Percentiles rank a stretch among this genome's conserved stretches.
phyloP scores from a whole-genome alignment of 2,888 invertebrate genomes.

The Carpatolechia fugitivella region DNA sequence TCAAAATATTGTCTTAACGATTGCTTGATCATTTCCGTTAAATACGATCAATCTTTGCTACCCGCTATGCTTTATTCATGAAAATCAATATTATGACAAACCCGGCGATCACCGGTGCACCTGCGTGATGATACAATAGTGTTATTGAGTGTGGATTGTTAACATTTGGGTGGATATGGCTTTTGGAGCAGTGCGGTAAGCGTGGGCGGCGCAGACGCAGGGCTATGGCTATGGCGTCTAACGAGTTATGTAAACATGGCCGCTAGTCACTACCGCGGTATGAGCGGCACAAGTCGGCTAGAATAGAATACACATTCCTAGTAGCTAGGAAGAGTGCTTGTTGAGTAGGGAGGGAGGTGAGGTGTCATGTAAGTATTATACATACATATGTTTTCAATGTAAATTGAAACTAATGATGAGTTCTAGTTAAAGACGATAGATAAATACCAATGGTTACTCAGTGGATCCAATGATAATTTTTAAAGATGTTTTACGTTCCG shows the following conservation, averaged over 20 bases:
- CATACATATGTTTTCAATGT: too few species aligned
- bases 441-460: too few species aligned
- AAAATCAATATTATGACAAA: constrained; percentile 33
- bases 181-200: constrained; percentile 36
- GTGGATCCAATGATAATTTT: too few species aligned
- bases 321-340: constrained; percentile 51
- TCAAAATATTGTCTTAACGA: neutral
- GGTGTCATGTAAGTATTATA: constrained; percentile 41
- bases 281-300: constrained; percentile 46
- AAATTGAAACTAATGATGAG: too few species aligned
- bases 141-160: constrained; percentile 46
- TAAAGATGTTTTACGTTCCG: too few species aligned
- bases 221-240: constrained; percentile 48
- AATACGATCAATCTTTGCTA: neutral
- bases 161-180: constrained; percentile 53
- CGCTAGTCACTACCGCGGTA: constrained; percentile 41
- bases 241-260: constrained; percentile 70
- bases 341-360: constrained; percentile 31
- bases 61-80: too few species aligned
- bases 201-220: constrained; percentile 56
- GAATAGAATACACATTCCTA: constrained; percentile 48
- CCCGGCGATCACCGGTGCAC: constrained; percentile 34
- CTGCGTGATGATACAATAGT: constrained; percentile 53
- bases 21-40: neutral
- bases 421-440: too few species aligned